Percentiles rank a stretch among this genome's conserved stretches.
These are phyloP conservation scores for Calliphora vomitoria DNA, from an alignment of 2,888 invertebrate genomes.

Conservation along the genomic window DNA sequence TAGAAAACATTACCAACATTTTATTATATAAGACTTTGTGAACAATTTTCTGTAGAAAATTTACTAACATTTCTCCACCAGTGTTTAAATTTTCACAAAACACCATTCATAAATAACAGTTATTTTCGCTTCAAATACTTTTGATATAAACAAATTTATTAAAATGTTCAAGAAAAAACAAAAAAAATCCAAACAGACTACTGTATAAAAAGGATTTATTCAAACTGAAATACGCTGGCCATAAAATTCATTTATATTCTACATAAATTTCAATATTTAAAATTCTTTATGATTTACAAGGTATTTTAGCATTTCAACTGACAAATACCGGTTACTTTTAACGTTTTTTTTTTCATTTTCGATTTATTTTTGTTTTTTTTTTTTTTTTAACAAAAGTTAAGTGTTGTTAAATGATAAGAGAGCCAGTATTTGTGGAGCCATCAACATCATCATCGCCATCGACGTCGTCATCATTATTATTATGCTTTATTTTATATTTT, in stretches of 20 bases:
- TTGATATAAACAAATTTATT: slow-evolving; percentile 51
- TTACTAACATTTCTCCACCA: neutral
- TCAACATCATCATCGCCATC: slow-evolving; percentile 45
- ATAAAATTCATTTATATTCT: slow-evolving; percentile 32
- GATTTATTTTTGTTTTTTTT: slow-evolving; percentile 1
- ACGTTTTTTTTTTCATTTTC: neutral
- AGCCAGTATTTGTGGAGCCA: slow-evolving; percentile 66
- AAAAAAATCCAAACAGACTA: slow-evolving; percentile 35
- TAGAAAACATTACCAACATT: neutral
- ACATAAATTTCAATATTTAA: slow-evolving; percentile 35
- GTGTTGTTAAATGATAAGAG: slow-evolving; percentile 70
- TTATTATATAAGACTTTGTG: no score
- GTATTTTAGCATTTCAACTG: slow-evolving; percentile 25
- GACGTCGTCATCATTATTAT: neutral
- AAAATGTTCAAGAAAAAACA: neutral
- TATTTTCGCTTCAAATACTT: slow-evolving; percentile 31
- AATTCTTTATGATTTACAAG: slow-evolving; percentile 52
- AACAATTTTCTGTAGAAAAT: no score
- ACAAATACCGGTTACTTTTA: slow-evolving; percentile 53
- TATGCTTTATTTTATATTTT: slow-evolving; percentile 43
- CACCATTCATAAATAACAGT: slow-evolving; percentile 59
- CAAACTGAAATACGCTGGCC: neutral
- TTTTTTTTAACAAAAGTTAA: slow-evolving; percentile 43
- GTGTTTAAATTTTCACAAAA: neutral
- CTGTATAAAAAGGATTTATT: slow-evolving; percentile 34